Conservation (phyloP, 1,140 invertebrate genomes). For the Lordiphosa clarofinis region DNA sequence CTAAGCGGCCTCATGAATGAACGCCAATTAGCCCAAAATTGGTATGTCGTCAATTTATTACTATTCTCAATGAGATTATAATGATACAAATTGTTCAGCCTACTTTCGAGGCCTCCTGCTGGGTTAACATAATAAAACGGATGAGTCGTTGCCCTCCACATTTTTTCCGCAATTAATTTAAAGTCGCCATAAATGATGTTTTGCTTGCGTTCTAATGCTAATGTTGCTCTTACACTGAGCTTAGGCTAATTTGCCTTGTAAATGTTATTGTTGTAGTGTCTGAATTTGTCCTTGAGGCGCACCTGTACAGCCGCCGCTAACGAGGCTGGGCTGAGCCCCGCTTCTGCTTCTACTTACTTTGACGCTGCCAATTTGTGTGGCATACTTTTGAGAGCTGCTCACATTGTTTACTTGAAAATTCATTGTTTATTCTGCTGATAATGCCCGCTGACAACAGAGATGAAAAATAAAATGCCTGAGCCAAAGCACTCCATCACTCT, state of each 20-base stretch:
- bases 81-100: slow-evolving; percentile 2
- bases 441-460: slow-evolving; percentile 16
- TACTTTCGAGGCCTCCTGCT: too few species aligned
- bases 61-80: slow-evolving; percentile 34
- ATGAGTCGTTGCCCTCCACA: too few species aligned
- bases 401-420: slow-evolving; percentile 51
- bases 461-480: slow-evolving; percentile 15
- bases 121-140: background rate
- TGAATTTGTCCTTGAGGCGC: slow-evolving; percentile 2
- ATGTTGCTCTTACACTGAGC: slow-evolving; percentile 15
- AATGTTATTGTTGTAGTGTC: slow-evolving; percentile 17
- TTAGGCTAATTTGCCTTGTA: slow-evolving; percentile 25
- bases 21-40: slow-evolving; percentile 50
- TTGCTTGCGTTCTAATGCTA: background rate
- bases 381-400: slow-evolving; percentile 37
- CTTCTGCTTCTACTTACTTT: slow-evolving; percentile 1
- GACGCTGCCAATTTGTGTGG: slow-evolving; percentile 7
- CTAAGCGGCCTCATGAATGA: slow-evolving; percentile 51
- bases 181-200: slow-evolving; percentile 2
- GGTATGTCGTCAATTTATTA: slow-evolving; percentile 42
- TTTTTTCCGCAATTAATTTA: slow-evolving; percentile 9
- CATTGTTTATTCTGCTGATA: slow-evolving; percentile 50
- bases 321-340: background rate
- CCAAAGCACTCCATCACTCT: slow-evolving; percentile 2
- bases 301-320: background rate